Evolutionary conservation across 1,140 invertebrate genomes (phyloP).

Genomic region (Aphis gossypii): DNA sequence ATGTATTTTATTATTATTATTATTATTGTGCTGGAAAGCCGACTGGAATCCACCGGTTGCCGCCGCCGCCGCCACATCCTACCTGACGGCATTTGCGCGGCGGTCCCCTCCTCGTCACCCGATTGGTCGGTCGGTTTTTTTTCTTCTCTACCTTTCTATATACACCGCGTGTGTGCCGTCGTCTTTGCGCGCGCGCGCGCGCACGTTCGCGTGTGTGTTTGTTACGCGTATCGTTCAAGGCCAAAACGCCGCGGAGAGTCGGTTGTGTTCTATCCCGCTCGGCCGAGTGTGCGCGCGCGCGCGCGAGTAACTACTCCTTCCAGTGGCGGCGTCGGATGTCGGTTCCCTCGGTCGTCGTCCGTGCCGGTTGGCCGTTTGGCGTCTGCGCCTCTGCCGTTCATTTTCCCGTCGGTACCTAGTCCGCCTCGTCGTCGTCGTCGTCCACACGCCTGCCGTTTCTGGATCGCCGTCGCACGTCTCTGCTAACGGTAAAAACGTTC

Average conservation of each 20-base stretch:
- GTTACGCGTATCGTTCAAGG: constrained; percentile 32
- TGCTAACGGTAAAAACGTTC: not conserved
- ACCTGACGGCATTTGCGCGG: not conserved
- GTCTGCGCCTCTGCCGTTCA: not conserved
- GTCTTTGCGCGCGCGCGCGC: not conserved
- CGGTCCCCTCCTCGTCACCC: not conserved
- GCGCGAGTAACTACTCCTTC: not conserved
- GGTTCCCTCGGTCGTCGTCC: not conserved
- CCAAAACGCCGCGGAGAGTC: constrained; percentile 19
- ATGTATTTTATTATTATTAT: not conserved
- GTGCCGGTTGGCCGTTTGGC: not conserved
- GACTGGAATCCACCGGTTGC: constrained; percentile 33
- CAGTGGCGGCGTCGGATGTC: not conserved
- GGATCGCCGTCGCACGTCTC: not conserved
- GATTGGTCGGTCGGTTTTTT: not conserved
- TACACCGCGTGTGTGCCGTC: not conserved
- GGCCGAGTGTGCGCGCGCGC: not conserved
- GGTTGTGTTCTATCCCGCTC: constrained; percentile 1
- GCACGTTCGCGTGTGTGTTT: not conserved
- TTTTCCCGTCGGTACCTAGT: not conserved
- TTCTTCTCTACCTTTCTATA: not conserved
- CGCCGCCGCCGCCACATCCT: not conserved
- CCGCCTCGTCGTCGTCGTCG: not conserved
- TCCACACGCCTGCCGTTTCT: not conserved
- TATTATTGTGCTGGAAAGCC: constrained; percentile 25